Conservation (phyloP, 2,888 invertebrate genomes). For the Cheilosia urbana region DNA sequence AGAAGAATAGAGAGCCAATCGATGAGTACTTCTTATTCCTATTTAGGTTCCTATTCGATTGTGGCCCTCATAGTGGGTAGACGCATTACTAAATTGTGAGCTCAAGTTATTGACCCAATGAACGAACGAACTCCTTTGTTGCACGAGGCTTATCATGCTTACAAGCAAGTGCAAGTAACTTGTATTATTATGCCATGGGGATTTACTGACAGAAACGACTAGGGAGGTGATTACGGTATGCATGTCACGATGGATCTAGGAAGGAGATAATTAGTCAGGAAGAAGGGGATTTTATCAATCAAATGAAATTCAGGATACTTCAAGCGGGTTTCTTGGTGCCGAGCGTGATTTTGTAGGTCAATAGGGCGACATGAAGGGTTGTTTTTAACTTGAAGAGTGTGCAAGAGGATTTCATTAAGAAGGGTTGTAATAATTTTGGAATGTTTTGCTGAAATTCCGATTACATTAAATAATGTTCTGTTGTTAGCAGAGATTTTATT, state of each 20-base stretch:
- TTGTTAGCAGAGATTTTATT: neutral
- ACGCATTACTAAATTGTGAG: slow-evolving; percentile 45
- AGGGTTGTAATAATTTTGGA: neutral
- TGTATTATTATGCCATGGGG: slow-evolving; percentile 39
- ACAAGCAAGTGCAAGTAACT: slow-evolving; percentile 62
- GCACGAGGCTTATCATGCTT: slow-evolving; percentile 43
- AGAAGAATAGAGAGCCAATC: slow-evolving; percentile 30
- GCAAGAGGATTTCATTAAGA: slow-evolving; percentile 8
- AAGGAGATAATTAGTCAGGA: slow-evolving; percentile 41
- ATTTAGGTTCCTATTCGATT: slow-evolving; percentile 26
- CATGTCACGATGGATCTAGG: slow-evolving; percentile 28
- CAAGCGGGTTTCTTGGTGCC: slow-evolving; percentile 16
- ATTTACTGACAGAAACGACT: neutral
- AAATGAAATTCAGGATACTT: slow-evolving; percentile 43
- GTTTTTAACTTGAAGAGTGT: slow-evolving; percentile 18
- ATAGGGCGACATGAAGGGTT: neutral
- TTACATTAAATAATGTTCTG: neutral
- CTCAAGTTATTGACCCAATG: slow-evolving; percentile 74
- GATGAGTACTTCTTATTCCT: slow-evolving; percentile 39
- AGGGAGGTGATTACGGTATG: slow-evolving; percentile 18
- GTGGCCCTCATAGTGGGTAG: slow-evolving; percentile 43
- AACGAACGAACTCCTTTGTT: slow-evolving; percentile 54
- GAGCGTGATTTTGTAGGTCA: slow-evolving; percentile 46
- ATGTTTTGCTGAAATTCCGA: neutral
- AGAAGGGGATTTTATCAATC: slow-evolving; percentile 41